Conservation (phyloP, 2,797 vertebrate genomes). For the Bryconaethiops microstoma region DNA sequence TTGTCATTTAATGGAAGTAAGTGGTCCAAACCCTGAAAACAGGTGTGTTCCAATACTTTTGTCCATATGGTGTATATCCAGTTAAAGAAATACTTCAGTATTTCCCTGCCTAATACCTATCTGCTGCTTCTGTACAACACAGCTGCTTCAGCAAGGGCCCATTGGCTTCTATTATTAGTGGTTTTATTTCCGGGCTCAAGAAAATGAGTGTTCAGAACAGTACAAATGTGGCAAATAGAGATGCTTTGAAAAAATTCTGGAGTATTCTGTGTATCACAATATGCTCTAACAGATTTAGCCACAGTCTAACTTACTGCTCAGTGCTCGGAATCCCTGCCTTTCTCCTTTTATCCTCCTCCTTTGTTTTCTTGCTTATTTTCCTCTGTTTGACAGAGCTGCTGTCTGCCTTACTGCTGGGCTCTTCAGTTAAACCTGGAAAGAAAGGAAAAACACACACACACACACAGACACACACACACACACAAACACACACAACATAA, state of each 20-base stretch:
- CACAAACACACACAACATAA: constrained; percentile 7
- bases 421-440: constrained; percentile 86
- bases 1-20: too few species aligned
- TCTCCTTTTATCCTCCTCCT: constrained; percentile 81
- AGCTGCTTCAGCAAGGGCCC: background rate
- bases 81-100: background rate
- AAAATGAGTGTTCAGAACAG: too few species aligned
- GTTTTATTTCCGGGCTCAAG: too few species aligned
- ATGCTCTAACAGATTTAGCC: background rate
- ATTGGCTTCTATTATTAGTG: background rate
- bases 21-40: too few species aligned
- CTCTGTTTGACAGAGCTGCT: constrained; percentile 82
- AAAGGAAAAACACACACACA: too few species aligned
- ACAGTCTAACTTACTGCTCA: constrained; percentile 83
- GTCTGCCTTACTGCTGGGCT: constrained; percentile 83
- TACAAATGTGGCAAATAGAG: background rate
- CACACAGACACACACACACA: background rate
- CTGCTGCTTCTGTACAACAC: background rate
- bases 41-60: too few species aligned
- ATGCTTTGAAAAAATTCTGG: background rate
- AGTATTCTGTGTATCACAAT: too few species aligned
- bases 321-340: constrained; percentile 82
- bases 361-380: constrained; percentile 80
- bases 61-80: background rate
- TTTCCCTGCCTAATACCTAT: background rate